These are phyloP conservation scores for Drosophila seclusa DNA, from an alignment of 2,888 invertebrate genomes.

Conservation along the genomic window DNA sequence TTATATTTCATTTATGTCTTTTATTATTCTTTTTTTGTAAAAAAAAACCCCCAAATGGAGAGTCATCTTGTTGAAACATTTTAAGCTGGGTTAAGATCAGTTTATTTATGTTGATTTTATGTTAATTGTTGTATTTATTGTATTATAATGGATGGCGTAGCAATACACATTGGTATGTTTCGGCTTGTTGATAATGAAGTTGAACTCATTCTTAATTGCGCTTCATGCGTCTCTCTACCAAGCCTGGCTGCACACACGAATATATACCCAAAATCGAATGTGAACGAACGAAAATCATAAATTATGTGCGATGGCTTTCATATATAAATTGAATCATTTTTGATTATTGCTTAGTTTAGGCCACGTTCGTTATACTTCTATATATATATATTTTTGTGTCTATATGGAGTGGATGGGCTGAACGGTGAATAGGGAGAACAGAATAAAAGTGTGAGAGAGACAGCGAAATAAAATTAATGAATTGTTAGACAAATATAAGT, in stretches of 20 bases:
- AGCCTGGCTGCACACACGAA: no score
- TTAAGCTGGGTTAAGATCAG: neutral
- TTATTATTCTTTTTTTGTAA: neutral
- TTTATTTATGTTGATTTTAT: no score
- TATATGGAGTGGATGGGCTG: neutral
- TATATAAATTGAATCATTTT: slow-evolving; percentile 62
- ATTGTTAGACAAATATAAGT: slow-evolving; percentile 54
- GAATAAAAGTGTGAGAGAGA: slow-evolving; percentile 18
- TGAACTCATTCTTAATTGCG: no score
- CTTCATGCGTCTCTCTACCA: no score
- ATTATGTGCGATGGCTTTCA: slow-evolving; percentile 38
- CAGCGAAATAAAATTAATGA: slow-evolving; percentile 60
- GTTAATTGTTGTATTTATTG: no score
- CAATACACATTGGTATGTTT: no score
- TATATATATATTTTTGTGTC: no score
- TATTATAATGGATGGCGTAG: no score
- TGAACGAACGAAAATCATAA: slow-evolving; percentile 42
- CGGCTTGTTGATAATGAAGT: no score
- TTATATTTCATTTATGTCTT: neutral
- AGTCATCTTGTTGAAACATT: no score
- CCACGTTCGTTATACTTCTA: slow-evolving; percentile 28
- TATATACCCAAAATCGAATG: neutral
- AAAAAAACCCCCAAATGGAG: neutral
- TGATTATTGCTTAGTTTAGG: slow-evolving; percentile 13
- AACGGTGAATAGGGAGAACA: slow-evolving; percentile 13